phyloP scores from a whole-genome alignment of 64 coral and sea anemone genomes.

The Acropora tenuis region DNA sequence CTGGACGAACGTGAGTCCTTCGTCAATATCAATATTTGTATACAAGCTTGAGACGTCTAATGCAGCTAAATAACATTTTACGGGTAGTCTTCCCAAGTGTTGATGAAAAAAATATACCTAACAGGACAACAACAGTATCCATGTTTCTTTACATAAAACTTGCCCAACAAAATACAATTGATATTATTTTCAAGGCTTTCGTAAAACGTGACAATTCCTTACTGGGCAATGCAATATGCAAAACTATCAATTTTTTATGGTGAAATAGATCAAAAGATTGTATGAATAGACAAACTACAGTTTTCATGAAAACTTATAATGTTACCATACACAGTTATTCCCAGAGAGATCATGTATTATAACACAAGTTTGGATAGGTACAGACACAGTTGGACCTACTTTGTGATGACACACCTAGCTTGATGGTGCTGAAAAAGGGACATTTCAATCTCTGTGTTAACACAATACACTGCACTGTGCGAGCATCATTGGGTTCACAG shows the following conservation, averaged over 20 bases:
- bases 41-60: neutral
- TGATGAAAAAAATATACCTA: conserved; percentile 1
- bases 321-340: neutral
- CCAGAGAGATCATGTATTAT: conserved; percentile 5
- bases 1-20: neutral
- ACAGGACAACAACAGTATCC: conserved; percentile 11
- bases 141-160: conserved; percentile 19
- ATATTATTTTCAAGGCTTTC: neutral
- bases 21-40: neutral
- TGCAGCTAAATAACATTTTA: neutral
- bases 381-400: conserved; percentile 13
- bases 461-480: conserved; percentile 43
- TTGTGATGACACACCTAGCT: conserved; percentile 28
- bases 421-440: conserved; percentile 24
- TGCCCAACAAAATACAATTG: conserved; percentile 17
- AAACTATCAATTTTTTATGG: conserved; percentile 8
- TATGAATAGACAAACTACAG: conserved; percentile 16
- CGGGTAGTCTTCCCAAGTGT: neutral
- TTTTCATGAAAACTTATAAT: neutral
- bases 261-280: conserved; percentile 26
- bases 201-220: neutral
- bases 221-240: conserved; percentile 3
- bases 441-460: conserved; percentile 29
- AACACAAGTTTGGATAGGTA: conserved; percentile 8
- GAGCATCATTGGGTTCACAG: conserved; percentile 35